phyloP scores from a whole-genome alignment of 1,140 invertebrate genomes.

The Polypedilum pembai region DNA sequence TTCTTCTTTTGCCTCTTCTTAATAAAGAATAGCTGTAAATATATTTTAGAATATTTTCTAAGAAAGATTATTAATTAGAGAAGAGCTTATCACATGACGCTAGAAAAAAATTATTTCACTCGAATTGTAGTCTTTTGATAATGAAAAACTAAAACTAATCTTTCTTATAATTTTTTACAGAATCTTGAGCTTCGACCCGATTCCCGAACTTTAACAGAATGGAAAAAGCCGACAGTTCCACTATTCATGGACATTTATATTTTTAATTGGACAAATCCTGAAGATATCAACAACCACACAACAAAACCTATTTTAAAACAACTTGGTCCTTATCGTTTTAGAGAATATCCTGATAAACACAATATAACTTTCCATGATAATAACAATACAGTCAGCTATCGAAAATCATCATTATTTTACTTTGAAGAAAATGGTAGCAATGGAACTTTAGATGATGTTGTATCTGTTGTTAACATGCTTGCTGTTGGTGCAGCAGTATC shows the following conservation, averaged over 20 bases:
- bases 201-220: constrained; percentile 56
- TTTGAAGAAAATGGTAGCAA: constrained; percentile 66
- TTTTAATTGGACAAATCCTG: constrained; percentile 76
- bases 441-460: constrained; percentile 67
- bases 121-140: too few species aligned
- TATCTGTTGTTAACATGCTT: constrained; percentile 70
- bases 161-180: constrained; percentile 44
- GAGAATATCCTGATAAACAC: constrained; percentile 60
- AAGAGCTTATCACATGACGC: too few species aligned
- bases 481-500: constrained; percentile 61
- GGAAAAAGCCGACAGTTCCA: constrained; percentile 66
- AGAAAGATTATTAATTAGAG: too few species aligned
- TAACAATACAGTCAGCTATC: constrained; percentile 76
- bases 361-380: constrained; percentile 59
- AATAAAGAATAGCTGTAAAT: too few species aligned
- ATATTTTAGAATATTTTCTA: too few species aligned
- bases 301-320: constrained; percentile 58
- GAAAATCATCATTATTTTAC: constrained; percentile 63
- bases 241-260: constrained; percentile 68
- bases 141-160: too few species aligned
- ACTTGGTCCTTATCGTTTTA: constrained; percentile 65
- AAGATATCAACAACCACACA: constrained; percentile 44
- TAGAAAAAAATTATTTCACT: too few species aligned
- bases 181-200: constrained; percentile 53
- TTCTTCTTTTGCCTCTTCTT: too few species aligned